Conservation (phyloP, 2,113 vertebrate genomes). For the Calyptomena viridis region DNA sequence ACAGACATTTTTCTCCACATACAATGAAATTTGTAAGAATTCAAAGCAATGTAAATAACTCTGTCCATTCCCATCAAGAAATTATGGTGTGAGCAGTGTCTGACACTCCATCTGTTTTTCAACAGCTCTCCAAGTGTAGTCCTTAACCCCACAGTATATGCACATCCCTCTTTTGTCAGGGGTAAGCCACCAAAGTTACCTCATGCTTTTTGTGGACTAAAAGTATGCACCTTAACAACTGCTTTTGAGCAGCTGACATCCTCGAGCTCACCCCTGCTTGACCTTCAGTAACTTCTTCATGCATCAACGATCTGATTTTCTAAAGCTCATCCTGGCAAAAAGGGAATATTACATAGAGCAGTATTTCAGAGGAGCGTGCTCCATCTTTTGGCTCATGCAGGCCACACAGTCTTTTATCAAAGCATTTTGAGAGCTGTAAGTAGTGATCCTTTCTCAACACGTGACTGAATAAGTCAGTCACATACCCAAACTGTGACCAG, state of each 20-base stretch:
- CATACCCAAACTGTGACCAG: conserved; percentile 22
- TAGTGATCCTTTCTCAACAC: neutral
- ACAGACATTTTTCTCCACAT: neutral
- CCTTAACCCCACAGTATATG: neutral
- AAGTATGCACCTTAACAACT: neutral
- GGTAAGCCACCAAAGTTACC: neutral
- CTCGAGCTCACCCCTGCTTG: neutral
- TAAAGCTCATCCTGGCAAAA: neutral
- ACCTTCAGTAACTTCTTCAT: conserved; percentile 18
- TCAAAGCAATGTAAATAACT: neutral
- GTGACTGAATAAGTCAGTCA: conserved; percentile 33
- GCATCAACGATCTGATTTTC: neutral
- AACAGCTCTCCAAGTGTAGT: neutral
- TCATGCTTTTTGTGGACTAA: neutral
- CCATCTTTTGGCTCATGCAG: conserved; percentile 61
- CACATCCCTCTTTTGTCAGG: neutral
- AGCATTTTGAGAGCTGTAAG: conserved; percentile 3
- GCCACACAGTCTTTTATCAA: conserved; percentile 53
- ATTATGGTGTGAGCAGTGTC: neutral
- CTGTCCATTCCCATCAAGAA: neutral
- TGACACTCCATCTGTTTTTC: neutral
- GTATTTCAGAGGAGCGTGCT: conserved; percentile 62
- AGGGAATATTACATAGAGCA: neutral
- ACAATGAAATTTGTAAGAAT: neutral
- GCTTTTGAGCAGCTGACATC: conserved; percentile 10